Conservation (phyloP, 2,113 vertebrate species). For the Chloropsis cyanopogon region DNA sequence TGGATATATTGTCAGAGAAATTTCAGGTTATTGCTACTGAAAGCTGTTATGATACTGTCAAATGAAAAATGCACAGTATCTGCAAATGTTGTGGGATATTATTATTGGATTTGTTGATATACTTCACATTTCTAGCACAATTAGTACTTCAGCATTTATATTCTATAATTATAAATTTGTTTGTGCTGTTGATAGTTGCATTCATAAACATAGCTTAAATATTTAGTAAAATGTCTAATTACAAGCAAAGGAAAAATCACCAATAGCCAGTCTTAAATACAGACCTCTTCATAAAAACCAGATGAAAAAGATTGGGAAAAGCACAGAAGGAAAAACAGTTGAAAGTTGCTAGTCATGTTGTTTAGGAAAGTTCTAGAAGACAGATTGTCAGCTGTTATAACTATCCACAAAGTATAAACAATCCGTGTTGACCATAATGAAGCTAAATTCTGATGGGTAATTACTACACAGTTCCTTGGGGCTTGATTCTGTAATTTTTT, state of each 20-base stretch:
- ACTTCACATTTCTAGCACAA: not conserved
- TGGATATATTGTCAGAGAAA: conserved; percentile 1
- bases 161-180: not conserved
- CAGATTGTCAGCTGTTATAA: not conserved
- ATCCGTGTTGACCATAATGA: not conserved
- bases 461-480: not conserved
- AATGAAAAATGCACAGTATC: not conserved
- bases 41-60: not conserved
- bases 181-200: not conserved
- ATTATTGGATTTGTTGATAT: not conserved
- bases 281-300: not conserved
- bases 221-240: not conserved
- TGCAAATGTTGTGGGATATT: not conserved
- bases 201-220: not conserved
- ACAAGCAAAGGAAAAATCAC: not conserved
- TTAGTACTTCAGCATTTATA: not conserved
- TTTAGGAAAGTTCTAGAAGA: not conserved
- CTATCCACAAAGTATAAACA: not conserved
- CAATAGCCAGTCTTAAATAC: not conserved
- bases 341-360: not conserved
- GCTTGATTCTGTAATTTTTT: not conserved
- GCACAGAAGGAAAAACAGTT: not conserved
- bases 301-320: not conserved
- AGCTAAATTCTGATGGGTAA: not conserved
- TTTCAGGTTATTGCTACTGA: conserved; percentile 3